phyloP scores from a whole-genome alignment of 2,113 vertebrate species.

The Ardeotis arabs region DNA sequence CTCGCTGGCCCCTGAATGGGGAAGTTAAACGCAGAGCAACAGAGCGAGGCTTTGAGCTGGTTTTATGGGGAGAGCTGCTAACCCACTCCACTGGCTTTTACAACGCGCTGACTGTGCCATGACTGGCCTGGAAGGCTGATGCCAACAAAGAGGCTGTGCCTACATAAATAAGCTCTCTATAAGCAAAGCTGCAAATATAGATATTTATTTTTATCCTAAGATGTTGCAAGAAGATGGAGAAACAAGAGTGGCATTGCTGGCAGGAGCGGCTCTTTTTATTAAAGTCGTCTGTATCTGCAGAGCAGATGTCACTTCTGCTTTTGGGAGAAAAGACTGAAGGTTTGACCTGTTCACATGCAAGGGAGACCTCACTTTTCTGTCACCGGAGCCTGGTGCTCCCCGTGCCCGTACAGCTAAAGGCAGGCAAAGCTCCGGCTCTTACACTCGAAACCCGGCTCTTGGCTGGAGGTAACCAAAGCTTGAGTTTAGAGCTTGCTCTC shows the following conservation, averaged over 20 bases:
- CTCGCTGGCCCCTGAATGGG: neutral
- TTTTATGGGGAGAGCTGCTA: slow-evolving; percentile 40
- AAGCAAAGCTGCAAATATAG: neutral
- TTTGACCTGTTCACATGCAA: neutral
- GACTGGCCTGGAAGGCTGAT: neutral
- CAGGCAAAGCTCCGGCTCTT: neutral
- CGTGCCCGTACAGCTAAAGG: rapidly evolving
- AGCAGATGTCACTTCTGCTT: neutral
- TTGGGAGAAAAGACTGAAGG: neutral
- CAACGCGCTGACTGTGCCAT: slow-evolving; percentile 3
- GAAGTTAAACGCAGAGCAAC: neutral
- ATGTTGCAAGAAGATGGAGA: neutral
- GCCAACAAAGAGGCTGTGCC: neutral
- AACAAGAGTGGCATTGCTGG: neutral
- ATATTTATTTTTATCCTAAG: neutral
- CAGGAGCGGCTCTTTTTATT: neutral
- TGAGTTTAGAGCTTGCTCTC: neutral
- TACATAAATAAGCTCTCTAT: slow-evolving; percentile 45
- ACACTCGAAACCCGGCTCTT: neutral
- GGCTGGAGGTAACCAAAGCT: neutral
- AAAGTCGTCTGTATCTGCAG: neutral
- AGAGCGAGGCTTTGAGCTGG: slow-evolving; percentile 42
- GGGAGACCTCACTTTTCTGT: neutral
- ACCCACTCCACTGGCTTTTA: neutral
- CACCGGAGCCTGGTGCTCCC: neutral